phyloP scores from a whole-genome alignment of 2,113 vertebrate genomes.

The Neoarius graeffei region DNA sequence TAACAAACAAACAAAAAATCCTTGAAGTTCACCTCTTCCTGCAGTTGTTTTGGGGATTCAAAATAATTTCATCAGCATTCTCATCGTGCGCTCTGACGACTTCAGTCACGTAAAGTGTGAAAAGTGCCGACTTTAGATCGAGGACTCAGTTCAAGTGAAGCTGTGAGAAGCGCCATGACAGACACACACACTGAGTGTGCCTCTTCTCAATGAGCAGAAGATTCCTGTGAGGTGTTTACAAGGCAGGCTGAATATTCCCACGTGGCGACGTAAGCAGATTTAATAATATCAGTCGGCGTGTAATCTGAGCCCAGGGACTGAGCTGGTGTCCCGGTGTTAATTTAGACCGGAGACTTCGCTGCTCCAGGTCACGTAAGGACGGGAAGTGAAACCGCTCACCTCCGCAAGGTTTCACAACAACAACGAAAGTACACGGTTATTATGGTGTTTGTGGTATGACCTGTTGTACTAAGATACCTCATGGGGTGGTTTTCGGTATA shows the following conservation, averaged over 20 bases:
- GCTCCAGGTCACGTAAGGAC: neutral
- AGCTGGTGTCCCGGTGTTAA: neutral
- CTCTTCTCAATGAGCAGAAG: neutral
- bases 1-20: too few species aligned
- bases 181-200: neutral
- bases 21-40: neutral
- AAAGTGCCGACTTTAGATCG: neutral
- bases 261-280: neutral
- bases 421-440: neutral
- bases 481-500: neutral
- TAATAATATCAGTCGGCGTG: conserved; percentile 19
- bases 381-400: neutral
- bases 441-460: neutral
- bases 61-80: neutral
- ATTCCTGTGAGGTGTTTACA: neutral
- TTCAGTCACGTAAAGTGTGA: neutral
- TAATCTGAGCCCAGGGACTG: conserved; percentile 18
- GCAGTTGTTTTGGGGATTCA: neutral
- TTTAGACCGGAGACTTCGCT: neutral
- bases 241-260: neutral
- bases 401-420: neutral
- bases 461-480: neutral
- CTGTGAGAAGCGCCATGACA: neutral
- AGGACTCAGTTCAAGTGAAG: neutral
- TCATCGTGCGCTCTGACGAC: neutral